Base-by-base conservation (phyloP, 2,888 invertebrate genomes). In the Mongoloraphidia duomilia region DNA sequence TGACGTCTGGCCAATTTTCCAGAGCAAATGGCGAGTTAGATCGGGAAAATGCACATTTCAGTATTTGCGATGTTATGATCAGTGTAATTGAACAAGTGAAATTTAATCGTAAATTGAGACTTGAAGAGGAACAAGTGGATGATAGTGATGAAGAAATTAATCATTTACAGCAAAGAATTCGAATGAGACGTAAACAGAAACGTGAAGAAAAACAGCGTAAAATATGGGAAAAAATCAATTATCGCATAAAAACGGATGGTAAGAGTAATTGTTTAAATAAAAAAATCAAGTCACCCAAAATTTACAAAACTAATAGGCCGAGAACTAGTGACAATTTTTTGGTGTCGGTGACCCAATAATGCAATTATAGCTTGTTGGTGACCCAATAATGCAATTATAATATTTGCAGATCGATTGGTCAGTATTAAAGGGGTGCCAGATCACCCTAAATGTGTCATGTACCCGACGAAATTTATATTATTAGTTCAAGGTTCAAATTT, bases 1-100 rank as follows among this genome's bases (percentile, higher is more conserved):
- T 88, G 34, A 79, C 82, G 3, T 82, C 82, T 14, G 77, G 80
- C 44, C 79, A 83, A 55, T 81, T 82, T 60, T 73, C 80, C 34
- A 74, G 79, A 52, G 71, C 77, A 14, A 82, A 82, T 59, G 87
- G 85, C 0, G 85, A 86, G 60, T 67, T 88, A 50, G 88, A 88
- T 59, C 69, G 87, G 60, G 89, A 90, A 68, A 89, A 89, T 68
- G 87, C 88, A 1, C 89, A 90, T 68, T 89, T 90, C 64, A 81
- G 79, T 59, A 80, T 89, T 53, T 85, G 84, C 2, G 89, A 90
- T 66, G 86, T 86, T 0, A 77, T 89, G 61, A 89, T 89, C 53
- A 78, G 85, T 9, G 87, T 85, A 11, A 84, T 88, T 54, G 88
- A 88, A 61, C 79, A 81, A 60, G 73, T 82, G 9, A 79, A 80